Conservation (phyloP, 2,888 invertebrate genomes). For the Eurytoma californica region DNA sequence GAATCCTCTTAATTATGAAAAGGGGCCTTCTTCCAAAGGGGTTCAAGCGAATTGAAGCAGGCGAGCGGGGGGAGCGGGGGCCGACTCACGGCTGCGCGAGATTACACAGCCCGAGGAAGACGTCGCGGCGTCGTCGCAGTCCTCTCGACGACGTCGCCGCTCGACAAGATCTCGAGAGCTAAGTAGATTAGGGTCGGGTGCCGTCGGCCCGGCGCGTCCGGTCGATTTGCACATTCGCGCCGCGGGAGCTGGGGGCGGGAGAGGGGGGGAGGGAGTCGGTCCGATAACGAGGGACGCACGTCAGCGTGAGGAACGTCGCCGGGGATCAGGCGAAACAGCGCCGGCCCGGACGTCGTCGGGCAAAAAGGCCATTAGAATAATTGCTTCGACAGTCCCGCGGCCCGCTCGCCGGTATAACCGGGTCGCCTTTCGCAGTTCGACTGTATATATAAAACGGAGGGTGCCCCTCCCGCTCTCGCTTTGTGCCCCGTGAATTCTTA, state of each 20-base stretch:
- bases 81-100: slow-evolving; percentile 6
- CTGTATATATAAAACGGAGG: slow-evolving; percentile 8
- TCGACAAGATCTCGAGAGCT: slow-evolving; percentile 40
- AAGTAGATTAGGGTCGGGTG: slow-evolving; percentile 53
- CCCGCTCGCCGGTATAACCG: slow-evolving; percentile 8
- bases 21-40: slow-evolving; percentile 3
- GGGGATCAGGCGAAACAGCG: slow-evolving; percentile 52
- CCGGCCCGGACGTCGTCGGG: slow-evolving; percentile 30
- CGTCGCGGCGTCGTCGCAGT: slow-evolving; percentile 2
- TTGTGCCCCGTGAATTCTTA: slow-evolving; percentile 30
- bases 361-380: slow-evolving; percentile 65
- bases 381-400: slow-evolving; percentile 63
- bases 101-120: slow-evolving; percentile 24
- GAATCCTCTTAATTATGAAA: slow-evolving; percentile 41
- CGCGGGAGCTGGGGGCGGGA: neutral
- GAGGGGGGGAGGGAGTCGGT: neutral
- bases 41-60: neutral
- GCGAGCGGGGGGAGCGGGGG: neutral
- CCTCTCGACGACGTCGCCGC: slow-evolving; percentile 18
- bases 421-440: slow-evolving; percentile 9
- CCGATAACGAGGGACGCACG: slow-evolving; percentile 37
- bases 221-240: slow-evolving; percentile 58
- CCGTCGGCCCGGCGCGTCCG: slow-evolving; percentile 16
- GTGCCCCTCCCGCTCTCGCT: slow-evolving; percentile 34
- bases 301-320: slow-evolving; percentile 37